Evolutionary conservation across 2,888 invertebrate genomes (phyloP).

Genomic region (Tenthredo scrophulariae): DNA sequence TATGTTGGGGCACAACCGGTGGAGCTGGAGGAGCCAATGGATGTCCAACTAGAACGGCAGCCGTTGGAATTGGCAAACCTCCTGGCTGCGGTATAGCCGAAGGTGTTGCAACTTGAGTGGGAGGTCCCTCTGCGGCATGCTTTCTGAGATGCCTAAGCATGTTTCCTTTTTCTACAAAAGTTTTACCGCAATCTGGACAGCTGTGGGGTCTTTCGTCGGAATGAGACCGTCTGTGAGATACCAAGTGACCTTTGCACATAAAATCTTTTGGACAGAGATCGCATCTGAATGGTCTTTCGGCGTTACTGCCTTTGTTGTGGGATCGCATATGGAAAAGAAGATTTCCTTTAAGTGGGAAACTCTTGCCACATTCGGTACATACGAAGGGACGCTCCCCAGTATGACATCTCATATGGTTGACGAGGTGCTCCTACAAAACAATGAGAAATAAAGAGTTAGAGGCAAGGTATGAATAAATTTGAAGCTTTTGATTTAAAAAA

Average conservation of each 20-base stretch:
- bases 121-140: conserved; percentile 81
- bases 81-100: conserved; percentile 74
- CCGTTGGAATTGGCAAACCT: conserved; percentile 73
- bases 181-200: conserved; percentile 87
- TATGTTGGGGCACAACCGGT: conserved; percentile 78
- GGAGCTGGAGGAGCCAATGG: conserved; percentile 72
- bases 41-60: conserved; percentile 74
- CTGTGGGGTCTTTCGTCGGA: conserved; percentile 82
- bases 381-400: conserved; percentile 90
- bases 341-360: conserved; percentile 91
- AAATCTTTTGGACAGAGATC: conserved; percentile 93
- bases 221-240: conserved; percentile 90
- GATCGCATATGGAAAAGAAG: conserved; percentile 92
- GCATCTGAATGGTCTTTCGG: conserved; percentile 86
- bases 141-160: conserved; percentile 87
- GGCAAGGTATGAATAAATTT: neutral
- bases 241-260: conserved; percentile 92
- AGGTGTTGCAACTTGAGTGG: conserved; percentile 74
- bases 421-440: conserved; percentile 81
- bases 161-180: conserved; percentile 90
- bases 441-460: neutral
- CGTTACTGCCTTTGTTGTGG: conserved; percentile 87
- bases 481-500: neutral
- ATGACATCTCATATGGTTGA: conserved; percentile 89
- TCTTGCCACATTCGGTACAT: conserved; percentile 92